Evolutionary conservation across 2,888 invertebrate genomes (phyloP), one percentile per base, ranked within the genome.

Genomic region (Podotricha telesiphe): DNA sequence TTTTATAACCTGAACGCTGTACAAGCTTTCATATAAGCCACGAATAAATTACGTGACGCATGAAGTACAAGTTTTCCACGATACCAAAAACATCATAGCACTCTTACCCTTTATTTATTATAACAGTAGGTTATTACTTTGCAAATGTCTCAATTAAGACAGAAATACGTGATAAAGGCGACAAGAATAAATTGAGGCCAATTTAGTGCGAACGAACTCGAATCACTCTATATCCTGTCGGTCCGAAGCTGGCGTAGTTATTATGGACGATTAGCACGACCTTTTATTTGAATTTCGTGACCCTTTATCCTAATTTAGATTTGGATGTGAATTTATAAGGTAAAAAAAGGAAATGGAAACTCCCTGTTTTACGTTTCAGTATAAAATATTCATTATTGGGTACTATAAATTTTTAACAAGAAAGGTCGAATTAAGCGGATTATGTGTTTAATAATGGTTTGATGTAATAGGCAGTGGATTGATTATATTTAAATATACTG

Each of bases 101-200:
- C 61, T 71, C 34, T 65, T 61, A 72, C 75, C 72, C 74, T 74
- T 74, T 70, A 74, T 81, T 82, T 75, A 74, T 69, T 79, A 73
- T 67, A 75, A 72, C 80, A 78, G 78, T 77, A 70, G 76, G 82
- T 80, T 82, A 88, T 87, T 86, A 83, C 82, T 82, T 81, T 84
- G 86, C 84, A 88, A 89, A 88, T 88, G 87, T 86, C 87, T 87
- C 86, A 88, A 88, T 88, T 88, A 87, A 84, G 86, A 84, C 80
- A 74, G 74, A 76, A 86, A 85, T 83, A 81, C 80, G 80, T 82
- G 83, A 87, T 87, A 84, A 86, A 84, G 80, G 83, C 83, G 85
- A 84, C 86, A 79, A 70, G 81, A 86, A 86, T 87, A 86, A 86
- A 88, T 87, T 84, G 81, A 79, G 74, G 73, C 73, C 82, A 83